These are phyloP conservation scores for Bothrops jararaca DNA, from an alignment of 2,113 vertebrate species.

Conservation along the genomic window DNA sequence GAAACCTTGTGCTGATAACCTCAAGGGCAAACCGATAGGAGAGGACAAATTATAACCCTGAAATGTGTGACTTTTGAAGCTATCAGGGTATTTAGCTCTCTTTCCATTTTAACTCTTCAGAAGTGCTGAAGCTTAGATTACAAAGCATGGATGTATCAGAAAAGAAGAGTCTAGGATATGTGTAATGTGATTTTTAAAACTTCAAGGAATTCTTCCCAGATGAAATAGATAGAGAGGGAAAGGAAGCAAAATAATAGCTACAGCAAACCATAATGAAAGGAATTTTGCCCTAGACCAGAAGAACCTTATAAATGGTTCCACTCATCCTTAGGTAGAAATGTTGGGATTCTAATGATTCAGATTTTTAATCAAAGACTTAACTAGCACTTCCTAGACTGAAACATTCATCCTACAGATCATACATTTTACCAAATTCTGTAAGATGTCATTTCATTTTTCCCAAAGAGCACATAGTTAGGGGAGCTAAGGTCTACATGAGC, in stretches of 20 bases:
- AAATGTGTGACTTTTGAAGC: slow-evolving; percentile 64
- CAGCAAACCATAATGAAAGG: background rate
- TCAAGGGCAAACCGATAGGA: slow-evolving; percentile 64
- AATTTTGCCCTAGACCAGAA: background rate
- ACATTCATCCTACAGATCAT: background rate
- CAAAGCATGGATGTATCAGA: slow-evolving; percentile 53
- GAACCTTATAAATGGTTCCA: background rate
- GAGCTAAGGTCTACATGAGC: background rate
- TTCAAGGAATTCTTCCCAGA: slow-evolving; percentile 7
- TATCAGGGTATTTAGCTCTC: slow-evolving; percentile 61
- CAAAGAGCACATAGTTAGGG: background rate
- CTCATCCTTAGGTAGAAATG: background rate
- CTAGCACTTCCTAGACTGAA: background rate
- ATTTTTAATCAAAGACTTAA: background rate
- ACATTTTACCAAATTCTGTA: background rate
- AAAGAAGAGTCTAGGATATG: slow-evolving; percentile 35
- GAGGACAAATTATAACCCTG: slow-evolving; percentile 64
- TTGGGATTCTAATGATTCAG: background rate
- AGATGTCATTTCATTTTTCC: background rate
- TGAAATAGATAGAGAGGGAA: background rate
- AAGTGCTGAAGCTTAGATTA: slow-evolving; percentile 38
- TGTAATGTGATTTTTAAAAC: slow-evolving; percentile 22
- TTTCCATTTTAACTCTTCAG: slow-evolving; percentile 63
- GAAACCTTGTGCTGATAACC: slow-evolving; percentile 72
- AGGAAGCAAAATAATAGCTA: background rate